Evolutionary conservation across 2,797 vertebrate species (phyloP).

Genomic region (Nasua narica): DNA sequence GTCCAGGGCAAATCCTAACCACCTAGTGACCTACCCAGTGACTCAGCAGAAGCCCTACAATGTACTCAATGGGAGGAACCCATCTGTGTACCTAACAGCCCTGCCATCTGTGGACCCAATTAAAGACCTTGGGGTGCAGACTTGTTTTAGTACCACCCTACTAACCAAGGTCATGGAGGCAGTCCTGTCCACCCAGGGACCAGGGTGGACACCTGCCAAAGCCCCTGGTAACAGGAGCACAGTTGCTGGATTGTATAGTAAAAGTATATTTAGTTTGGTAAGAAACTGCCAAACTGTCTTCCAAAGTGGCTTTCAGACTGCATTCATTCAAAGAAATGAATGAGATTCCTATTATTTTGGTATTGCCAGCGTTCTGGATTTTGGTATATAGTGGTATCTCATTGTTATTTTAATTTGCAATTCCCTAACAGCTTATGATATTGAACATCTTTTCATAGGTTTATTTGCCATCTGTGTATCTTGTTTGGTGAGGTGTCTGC

Average conservation of each 20-base stretch:
- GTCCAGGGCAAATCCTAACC: neutral
- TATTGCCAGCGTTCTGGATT: neutral
- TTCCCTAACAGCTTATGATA: neutral
- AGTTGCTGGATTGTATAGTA: neutral
- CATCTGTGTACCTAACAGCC: neutral
- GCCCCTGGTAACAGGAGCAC: neutral
- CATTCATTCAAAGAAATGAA: neutral
- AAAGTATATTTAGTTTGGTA: neutral
- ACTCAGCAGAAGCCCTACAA: neutral
- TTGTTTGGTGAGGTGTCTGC: neutral
- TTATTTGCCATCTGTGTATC: neutral
- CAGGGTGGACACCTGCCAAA: neutral
- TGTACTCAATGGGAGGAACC: neutral
- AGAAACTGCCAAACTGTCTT: neutral
- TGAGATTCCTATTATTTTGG: neutral
- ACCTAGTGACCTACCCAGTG: neutral
- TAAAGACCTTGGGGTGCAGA: neutral
- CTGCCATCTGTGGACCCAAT: neutral
- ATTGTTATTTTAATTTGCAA: neutral
- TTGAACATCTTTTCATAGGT: neutral
- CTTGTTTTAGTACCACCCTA: neutral
- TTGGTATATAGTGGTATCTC: neutral
- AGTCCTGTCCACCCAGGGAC: neutral
- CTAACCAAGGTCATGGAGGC: neutral
- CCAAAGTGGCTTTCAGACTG: neutral